phyloP scores from a whole-genome alignment of 2,888 invertebrate genomes.

The Idaea biselata region DNA sequence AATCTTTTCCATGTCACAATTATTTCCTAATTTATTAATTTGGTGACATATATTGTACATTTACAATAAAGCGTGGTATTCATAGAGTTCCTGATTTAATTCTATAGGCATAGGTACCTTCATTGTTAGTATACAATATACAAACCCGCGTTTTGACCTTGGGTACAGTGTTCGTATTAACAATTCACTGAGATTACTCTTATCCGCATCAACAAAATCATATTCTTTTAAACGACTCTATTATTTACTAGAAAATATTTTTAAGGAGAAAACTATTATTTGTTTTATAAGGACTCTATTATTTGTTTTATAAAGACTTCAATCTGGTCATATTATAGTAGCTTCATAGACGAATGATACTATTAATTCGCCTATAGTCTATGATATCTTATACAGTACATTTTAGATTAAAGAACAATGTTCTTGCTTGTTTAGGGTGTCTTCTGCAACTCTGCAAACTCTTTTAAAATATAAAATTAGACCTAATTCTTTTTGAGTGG shows the following conservation, averaged over 20 bases:
- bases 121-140: not conserved
- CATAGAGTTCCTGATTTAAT: not conserved
- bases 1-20: no score
- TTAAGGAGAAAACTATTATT: no score
- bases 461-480: not conserved
- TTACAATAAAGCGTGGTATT: not conserved
- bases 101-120: not conserved
- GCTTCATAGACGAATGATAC: no score
- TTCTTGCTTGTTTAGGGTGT: no score
- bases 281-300: not conserved
- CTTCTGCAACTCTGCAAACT: not conserved
- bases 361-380: no score
- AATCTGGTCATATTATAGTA: no score
- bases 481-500: not conserved
- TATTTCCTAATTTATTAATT: slow-evolving; percentile 19
- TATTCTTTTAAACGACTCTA: slow-evolving; percentile 11
- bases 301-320: no score
- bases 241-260: not conserved
- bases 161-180: slow-evolving; percentile 21
- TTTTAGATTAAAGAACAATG: no score
- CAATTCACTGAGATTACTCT: slow-evolving; percentile 22
- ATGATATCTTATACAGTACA: no score
- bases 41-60: not conserved
- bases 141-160: slow-evolving; percentile 16
- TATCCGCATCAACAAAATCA: slow-evolving; percentile 24